phyloP scores from a whole-genome alignment of 1,140 invertebrate species.

The Danaus melanippus region DNA sequence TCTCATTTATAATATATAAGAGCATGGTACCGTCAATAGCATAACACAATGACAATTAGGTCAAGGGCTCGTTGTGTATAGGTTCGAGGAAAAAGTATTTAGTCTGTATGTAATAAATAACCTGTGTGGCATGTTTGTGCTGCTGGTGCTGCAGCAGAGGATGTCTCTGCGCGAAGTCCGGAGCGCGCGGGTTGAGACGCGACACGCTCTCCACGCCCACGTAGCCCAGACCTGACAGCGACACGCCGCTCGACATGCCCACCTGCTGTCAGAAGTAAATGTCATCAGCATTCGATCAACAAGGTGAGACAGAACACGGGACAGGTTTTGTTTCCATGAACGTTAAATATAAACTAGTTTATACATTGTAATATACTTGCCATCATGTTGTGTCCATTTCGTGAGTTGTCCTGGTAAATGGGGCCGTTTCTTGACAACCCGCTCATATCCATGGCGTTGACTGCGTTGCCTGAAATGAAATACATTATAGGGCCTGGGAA shows the following conservation, averaged over 20 bases:
- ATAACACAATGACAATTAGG: no score
- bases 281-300: no score
- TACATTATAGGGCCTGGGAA: no score
- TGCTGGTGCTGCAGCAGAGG: conserved; percentile 66
- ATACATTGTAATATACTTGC: conserved; percentile 25
- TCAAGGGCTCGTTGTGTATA: no score
- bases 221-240: conserved; percentile 53
- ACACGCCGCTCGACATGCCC: conserved; percentile 62
- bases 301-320: no score
- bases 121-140: conserved; percentile 60
- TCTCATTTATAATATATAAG: no score
- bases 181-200: conserved; percentile 88
- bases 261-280: conserved; percentile 23
- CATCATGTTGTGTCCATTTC: conserved; percentile 69
- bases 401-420: conserved; percentile 62
- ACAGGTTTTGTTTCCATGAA: no score
- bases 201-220: conserved; percentile 74
- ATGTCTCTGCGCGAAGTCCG: conserved; percentile 78
- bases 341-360: no score
- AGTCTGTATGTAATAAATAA: conserved; percentile 24
- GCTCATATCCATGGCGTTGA: conserved; percentile 62
- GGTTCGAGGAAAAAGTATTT: no score
- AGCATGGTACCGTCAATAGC: no score
- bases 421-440: conserved; percentile 62
- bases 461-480: conserved; percentile 46